A percentile compares a stretch with the other conserved stretches of the same genome.
phyloP scores from a whole-genome alignment of 2,888 invertebrate species.

The Pherbina coryleti region DNA sequence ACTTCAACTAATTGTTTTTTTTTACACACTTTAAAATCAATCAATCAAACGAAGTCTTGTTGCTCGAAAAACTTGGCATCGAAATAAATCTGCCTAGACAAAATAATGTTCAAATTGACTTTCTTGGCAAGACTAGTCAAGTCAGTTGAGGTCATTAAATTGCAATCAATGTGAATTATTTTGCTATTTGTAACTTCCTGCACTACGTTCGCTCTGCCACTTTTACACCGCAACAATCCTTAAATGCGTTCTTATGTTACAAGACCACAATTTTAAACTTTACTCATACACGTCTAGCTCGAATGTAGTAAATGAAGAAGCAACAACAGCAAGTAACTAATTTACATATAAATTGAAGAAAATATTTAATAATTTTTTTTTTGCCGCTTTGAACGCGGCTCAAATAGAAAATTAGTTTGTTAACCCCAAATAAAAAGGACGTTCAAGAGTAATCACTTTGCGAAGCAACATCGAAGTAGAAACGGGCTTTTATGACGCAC shows the following conservation, averaged over 20 bases:
- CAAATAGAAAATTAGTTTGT: slow-evolving; percentile 6
- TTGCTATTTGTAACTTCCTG: slow-evolving; percentile 26
- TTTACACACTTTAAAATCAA: too few relatives aligned
- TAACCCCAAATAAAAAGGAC: background rate
- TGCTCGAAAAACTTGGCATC: too few relatives aligned
- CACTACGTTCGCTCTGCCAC: background rate
- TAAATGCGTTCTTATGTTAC: too few relatives aligned
- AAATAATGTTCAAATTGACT: too few relatives aligned
- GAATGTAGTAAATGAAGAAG: background rate
- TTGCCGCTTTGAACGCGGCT: background rate
- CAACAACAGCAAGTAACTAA: background rate
- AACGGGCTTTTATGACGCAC: background rate
- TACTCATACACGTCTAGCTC: too few relatives aligned
- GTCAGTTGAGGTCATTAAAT: slow-evolving; percentile 25
- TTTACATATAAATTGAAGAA: slow-evolving; percentile 31
- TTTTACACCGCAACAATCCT: too few relatives aligned
- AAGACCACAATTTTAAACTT: too few relatives aligned
- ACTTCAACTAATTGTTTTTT: too few relatives aligned
- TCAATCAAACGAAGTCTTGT: too few relatives aligned
- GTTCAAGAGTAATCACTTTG: background rate
- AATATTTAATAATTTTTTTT: background rate
- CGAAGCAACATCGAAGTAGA: background rate
- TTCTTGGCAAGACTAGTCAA: too few relatives aligned
- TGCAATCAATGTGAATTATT: slow-evolving; percentile 36
- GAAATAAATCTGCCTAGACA: too few relatives aligned